These are phyloP conservation scores for Dipus sagitta DNA, from an alignment of 2,797 vertebrate species.

Conservation along the genomic window DNA sequence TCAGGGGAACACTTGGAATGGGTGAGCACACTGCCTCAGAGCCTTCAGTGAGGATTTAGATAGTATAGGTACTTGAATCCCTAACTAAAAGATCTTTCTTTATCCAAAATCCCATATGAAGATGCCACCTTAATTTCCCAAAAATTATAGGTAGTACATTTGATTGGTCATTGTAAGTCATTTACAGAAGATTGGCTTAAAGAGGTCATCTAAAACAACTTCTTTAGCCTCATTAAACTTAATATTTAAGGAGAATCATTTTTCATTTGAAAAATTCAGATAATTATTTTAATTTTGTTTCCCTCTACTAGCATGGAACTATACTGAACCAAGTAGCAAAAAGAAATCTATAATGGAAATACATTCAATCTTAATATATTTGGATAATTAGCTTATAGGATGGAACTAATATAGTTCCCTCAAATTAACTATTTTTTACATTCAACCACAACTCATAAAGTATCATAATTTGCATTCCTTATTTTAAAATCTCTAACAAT, in stretches of 20 bases:
- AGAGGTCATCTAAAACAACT: slow-evolving; percentile 58
- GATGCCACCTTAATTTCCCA: background rate
- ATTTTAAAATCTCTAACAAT: slow-evolving; percentile 58
- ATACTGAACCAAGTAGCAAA: slow-evolving; percentile 61
- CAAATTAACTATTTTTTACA: slow-evolving; percentile 72
- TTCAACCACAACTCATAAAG: slow-evolving; percentile 55
- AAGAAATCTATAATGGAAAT: slow-evolving; percentile 63
- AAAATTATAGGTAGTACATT: slow-evolving; percentile 20
- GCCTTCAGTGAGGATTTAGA: background rate
- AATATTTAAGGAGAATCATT: slow-evolving; percentile 69
- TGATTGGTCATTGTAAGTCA: background rate
- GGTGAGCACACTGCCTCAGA: background rate
- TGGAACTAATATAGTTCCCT: slow-evolving; percentile 38
- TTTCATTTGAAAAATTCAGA: slow-evolving; percentile 64
- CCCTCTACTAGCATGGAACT: slow-evolving; percentile 42
- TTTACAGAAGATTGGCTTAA: slow-evolving; percentile 10
- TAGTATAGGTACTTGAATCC: accelerated
- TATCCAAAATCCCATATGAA: background rate
- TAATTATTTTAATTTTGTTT: slow-evolving; percentile 77
- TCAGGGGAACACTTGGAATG: background rate
- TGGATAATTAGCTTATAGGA: slow-evolving; percentile 71
- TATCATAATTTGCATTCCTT: slow-evolving; percentile 56
- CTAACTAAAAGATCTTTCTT: slow-evolving; percentile 1
- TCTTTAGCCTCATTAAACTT: slow-evolving; percentile 62
- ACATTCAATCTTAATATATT: slow-evolving; percentile 65